Base-by-base conservation (phyloP, 2,888 invertebrate species). In the Folsomia manolachei region DNA sequence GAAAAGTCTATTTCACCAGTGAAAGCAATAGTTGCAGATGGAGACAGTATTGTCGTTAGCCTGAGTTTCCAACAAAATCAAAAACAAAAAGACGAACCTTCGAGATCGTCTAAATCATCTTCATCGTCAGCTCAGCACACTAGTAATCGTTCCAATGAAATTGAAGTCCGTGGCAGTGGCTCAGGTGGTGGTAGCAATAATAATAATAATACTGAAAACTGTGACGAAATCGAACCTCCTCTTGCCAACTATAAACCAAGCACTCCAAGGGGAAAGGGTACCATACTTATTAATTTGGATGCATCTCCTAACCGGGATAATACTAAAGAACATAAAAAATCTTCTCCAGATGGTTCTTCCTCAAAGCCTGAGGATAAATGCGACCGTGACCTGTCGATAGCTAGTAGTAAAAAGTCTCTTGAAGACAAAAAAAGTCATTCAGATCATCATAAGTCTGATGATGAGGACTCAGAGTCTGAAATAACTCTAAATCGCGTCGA, bases 21-120 rank as follows among this genome's bases (percentile, higher is more conserved):
- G 1, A 95, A 95, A 83, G 94, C 94, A 85, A 93, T 95, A 1
- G 95, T 94, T 83, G 93, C 95, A 0, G 94, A 94, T 14, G 95
- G 95, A 1, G 93, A 95, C 84, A 95, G 94, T 83, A 95, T 95
- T 82, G 88, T 95, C 77, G 94, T 95, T 14, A 94, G 94, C 84
- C 93, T 95, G 21, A 94, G 93, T 84, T 95, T 95, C 84, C 91
- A 91, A 83, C 92, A 92, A 81, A 75, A 74, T 11, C 91, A 91
- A 83, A 92, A 92, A 81, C 76, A 73, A 11, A 75, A 76, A 11
- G 73, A 73, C 21, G 62, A 72, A 51, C 56, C 71, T 0, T 27
- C 68, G 11, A 65, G 75, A 21, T 70, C 63, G 19, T 66, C 68
- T 14, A 71, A 51, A 52, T 27, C 39, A 27, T 27, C 23, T 21